Conservation (phyloP, 1,140 invertebrate species). For the Pogonomyrmex barbatus region DNA sequence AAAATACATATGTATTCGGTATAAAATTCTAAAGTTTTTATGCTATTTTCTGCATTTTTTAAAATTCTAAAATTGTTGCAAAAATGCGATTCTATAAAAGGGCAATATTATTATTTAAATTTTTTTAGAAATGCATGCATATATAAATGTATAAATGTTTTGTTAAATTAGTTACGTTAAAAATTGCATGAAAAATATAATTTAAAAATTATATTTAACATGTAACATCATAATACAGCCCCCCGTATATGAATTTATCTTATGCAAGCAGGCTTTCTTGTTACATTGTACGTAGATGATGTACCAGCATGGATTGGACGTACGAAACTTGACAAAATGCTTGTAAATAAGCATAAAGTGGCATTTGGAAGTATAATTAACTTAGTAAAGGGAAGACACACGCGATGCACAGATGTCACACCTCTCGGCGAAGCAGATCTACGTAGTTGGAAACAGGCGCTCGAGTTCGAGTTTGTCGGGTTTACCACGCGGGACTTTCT, state of each 20-base stretch:
- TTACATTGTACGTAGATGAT: background rate
- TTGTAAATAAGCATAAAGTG: conserved; percentile 41
- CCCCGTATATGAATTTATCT: background rate
- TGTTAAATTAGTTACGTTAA: background rate
- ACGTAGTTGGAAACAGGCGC: conserved; percentile 39
- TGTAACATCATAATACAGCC: background rate
- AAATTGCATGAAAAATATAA: background rate
- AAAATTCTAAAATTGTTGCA: background rate
- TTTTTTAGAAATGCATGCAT: background rate
- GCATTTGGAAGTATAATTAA: conserved; percentile 50
- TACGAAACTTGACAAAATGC: conserved; percentile 11
- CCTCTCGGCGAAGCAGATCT: conserved; percentile 18
- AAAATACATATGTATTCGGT: background rate
- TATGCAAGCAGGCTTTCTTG: background rate
- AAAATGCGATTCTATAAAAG: background rate
- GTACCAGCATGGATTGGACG: background rate
- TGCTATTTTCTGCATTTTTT: background rate
- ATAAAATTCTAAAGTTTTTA: background rate
- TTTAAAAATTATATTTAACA: background rate
- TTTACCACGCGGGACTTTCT: conserved; percentile 30
- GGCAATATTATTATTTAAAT: background rate
- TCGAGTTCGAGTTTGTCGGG: conserved; percentile 12
- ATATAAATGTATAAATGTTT: background rate
- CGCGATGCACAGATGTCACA: conserved; percentile 36
- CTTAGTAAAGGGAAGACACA: background rate